Evolutionary conservation across 2,113 vertebrate genomes (phyloP), one percentile per base, ranked within the genome.

Genomic region (Rhipidura dahli): DNA sequence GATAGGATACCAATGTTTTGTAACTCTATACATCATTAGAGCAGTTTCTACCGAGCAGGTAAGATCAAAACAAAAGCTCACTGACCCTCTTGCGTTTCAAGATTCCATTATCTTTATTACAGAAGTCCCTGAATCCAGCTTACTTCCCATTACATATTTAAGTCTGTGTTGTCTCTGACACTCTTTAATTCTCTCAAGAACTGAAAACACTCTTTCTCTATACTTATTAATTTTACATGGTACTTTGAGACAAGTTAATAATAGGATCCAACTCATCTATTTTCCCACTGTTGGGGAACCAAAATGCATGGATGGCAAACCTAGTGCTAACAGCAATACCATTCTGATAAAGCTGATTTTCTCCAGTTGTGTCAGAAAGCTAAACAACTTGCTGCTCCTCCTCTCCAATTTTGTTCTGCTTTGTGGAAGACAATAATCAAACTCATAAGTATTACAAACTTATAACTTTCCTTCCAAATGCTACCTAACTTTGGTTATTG

Each of bases 181-280:
- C 19, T 70, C 28, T 91, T 75, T 70, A 93, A 75, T 71, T 94
- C 65, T 83, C 83, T 73, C 51, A 89, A 71, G 59, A 89, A 44
- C 72, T 42, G 64, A 89, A 95, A 92, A 63, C 11, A 47, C 59
- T 39, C 61, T 91, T 95, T 80, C 75, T 87, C 42, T 66, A 18
- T 42, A 66, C 39, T 90, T 86, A 66, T 56, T 88, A 92, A 83
- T 96, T 93, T 89, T 88, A 91, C 65, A 70, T 40, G 75, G 60
- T 31, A 80, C 37, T 87, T 86, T 51, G 45, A 89, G 72, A 90
- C 42, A 83, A 83, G 49, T 68, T 63, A 89, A 69, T 77, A 78
- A 72, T 7, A 61, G 14, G 14, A 76, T 92, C 37, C 70, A 56
- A 23, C 24, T 71, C 47, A 59, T 35, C 51, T 24, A 75, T 30